Conservation (phyloP, 2,888 invertebrate genomes). For the Hybos culiciformis region DNA sequence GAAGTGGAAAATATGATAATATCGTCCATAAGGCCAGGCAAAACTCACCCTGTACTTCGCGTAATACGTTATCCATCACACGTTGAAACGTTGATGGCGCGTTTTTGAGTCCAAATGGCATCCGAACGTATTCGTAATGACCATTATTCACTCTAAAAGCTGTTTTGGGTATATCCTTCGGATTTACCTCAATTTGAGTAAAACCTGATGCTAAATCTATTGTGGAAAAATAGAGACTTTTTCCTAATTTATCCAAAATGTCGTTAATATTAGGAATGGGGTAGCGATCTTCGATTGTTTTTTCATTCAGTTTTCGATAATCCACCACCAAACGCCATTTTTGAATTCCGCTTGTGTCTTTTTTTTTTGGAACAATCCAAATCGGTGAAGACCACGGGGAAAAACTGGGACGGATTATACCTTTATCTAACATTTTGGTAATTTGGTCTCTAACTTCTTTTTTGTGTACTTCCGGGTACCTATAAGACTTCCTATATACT, state of each 20-base stretch:
- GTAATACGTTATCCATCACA: constrained; percentile 15
- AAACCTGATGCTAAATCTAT: constrained; percentile 24
- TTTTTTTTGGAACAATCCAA: too few species aligned
- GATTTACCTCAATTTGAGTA: constrained; percentile 22
- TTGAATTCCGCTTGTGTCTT: constrained; percentile 1
- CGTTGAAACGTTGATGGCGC: constrained; percentile 4
- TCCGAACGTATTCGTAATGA: constrained; percentile 3
- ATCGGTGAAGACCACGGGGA: constrained; percentile 16
- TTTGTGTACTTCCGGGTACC: constrained; percentile 9
- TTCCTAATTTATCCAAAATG: constrained; percentile 22
- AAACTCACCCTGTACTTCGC: constrained; percentile 14
- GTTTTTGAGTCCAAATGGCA: constrained; percentile 1
- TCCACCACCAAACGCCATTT: constrained; percentile 17
- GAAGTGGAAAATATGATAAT: constrained; percentile 18
- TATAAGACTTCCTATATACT: constrained; percentile 5
- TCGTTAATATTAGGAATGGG: too few species aligned
- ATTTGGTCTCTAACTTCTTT: constrained; percentile 7
- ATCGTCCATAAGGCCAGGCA: constrained; percentile 19
- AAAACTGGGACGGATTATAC: constrained; percentile 8
- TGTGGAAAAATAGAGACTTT: constrained; percentile 21
- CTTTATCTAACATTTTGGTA: constrained; percentile 4
- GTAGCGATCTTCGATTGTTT: constrained; percentile 15
- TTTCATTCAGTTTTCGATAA: too few species aligned
- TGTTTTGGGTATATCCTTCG: constrained; percentile 19
- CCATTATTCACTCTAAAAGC: constrained; percentile 11